Percentiles rank a stretch among this genome's conserved stretches.
Conservation (phyloP, 2,888 invertebrate species). For the Scaptomyza flava region DNA sequence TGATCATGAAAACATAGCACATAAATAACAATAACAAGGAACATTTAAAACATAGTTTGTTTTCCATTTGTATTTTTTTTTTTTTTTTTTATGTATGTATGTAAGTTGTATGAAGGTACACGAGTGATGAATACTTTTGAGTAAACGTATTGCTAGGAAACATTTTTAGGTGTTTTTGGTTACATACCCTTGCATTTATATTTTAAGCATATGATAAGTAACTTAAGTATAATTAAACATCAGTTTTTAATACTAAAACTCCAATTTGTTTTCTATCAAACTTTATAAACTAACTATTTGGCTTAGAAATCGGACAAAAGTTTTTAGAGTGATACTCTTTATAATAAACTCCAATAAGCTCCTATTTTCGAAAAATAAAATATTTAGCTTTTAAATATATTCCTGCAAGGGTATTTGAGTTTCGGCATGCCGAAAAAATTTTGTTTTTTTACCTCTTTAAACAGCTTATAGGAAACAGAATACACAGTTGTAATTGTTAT, state of each 20-base stretch:
- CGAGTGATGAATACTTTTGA: conserved; percentile 25
- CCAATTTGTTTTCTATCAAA: no score
- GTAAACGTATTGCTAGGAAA: conserved; percentile 53
- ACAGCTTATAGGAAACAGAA: conserved; percentile 38
- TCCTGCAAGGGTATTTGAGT: conserved; percentile 15
- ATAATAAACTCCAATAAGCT: neutral
- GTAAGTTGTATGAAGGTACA: conserved; percentile 24
- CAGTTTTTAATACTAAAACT: no score
- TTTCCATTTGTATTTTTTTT: neutral
- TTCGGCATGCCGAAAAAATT: neutral
- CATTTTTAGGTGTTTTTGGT: conserved; percentile 28
- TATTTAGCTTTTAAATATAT: neutral
- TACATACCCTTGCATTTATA: conserved; percentile 15
- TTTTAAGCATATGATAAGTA: no score
- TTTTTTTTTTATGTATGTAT: neutral
- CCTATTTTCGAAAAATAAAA: neutral
- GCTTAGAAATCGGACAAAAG: neutral
- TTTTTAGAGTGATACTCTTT: neutral
- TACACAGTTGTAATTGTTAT: neutral
- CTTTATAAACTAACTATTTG: neutral
- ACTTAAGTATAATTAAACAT: no score
- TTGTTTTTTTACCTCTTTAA: neutral
- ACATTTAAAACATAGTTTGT: conserved; percentile 44
- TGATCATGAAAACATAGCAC: conserved; percentile 17
- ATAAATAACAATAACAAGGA: conserved; percentile 47